These are phyloP conservation scores for Pomatorhinus ruficollis DNA, from an alignment of 2,113 vertebrate genomes.

Conservation along the genomic window DNA sequence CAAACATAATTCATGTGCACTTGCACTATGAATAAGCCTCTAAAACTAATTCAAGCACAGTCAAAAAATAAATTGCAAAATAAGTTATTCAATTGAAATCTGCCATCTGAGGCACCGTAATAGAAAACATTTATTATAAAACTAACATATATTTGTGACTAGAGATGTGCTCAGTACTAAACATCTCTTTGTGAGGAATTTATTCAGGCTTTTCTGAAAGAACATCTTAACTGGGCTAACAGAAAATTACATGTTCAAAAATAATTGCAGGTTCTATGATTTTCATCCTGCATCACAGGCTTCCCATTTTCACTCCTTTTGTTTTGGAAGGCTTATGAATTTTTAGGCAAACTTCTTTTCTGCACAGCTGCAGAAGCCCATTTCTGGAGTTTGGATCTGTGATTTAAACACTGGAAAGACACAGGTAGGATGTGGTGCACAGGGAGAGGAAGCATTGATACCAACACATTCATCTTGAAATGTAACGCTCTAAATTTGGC, in stretches of 20 bases:
- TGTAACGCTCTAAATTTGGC: not conserved
- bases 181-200: constrained; percentile 52
- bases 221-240: constrained; percentile 60
- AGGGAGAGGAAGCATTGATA: not conserved
- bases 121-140: constrained; percentile 62
- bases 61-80: constrained; percentile 62
- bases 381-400: not conserved
- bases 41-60: constrained; percentile 50
- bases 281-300: constrained; percentile 27
- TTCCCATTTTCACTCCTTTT: constrained; percentile 3
- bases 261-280: constrained; percentile 59
- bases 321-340: constrained; percentile 8
- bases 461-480: not conserved
- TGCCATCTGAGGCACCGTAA: constrained; percentile 50
- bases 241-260: constrained; percentile 65
- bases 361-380: constrained; percentile 13
- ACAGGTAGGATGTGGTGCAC: not conserved
- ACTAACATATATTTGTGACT: constrained; percentile 50
- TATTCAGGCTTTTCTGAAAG: constrained; percentile 50
- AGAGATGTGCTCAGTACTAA: constrained; percentile 53
- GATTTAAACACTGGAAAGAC: not conserved
- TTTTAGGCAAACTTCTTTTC: not conserved
- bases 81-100: constrained; percentile 66
- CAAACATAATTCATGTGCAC: constrained; percentile 41
- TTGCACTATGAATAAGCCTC: constrained; percentile 43